Evolutionary conservation across 2,888 invertebrate genomes (phyloP).

Genomic region (Tipula lateralis): DNA sequence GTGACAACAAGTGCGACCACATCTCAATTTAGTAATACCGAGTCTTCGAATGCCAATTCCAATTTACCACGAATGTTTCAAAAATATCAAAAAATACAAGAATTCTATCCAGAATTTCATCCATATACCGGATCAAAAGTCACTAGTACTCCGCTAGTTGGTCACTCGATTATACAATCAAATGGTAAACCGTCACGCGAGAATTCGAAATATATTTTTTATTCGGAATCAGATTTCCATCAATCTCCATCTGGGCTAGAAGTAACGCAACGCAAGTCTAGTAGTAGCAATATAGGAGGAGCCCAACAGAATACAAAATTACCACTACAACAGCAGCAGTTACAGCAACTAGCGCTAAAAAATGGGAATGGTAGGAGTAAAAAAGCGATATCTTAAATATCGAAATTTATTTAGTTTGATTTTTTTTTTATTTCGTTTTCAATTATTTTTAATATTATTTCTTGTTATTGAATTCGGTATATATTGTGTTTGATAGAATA

Average conservation of each 20-base stretch:
- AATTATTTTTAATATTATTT: constrained; percentile 27
- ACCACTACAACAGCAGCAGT: not conserved
- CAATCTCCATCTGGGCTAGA: not conserved
- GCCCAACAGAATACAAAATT: not conserved
- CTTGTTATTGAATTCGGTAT: too few relatives aligned
- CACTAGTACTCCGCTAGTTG: constrained; percentile 36
- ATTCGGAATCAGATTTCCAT: constrained; percentile 25
- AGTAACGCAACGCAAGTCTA: not conserved
- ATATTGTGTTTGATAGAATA: too few relatives aligned
- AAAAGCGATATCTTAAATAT: not conserved
- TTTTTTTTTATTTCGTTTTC: not conserved
- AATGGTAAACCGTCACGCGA: constrained; percentile 45
- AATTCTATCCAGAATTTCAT: constrained; percentile 68
- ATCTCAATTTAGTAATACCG: not conserved
- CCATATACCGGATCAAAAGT: constrained; percentile 48
- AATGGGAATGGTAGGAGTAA: not conserved
- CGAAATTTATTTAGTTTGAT: not conserved
- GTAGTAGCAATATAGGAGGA: not conserved
- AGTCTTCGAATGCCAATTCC: constrained; percentile 39
- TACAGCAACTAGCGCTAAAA: not conserved
- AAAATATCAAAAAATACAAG: constrained; percentile 69
- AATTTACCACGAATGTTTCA: constrained; percentile 68
- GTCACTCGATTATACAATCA: constrained; percentile 32
- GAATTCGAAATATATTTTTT: constrained; percentile 45
- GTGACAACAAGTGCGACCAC: constrained; percentile 32